Evolutionary conservation across 2,113 vertebrate genomes (phyloP).

Genomic region (Dermatemys mawii): DNA sequence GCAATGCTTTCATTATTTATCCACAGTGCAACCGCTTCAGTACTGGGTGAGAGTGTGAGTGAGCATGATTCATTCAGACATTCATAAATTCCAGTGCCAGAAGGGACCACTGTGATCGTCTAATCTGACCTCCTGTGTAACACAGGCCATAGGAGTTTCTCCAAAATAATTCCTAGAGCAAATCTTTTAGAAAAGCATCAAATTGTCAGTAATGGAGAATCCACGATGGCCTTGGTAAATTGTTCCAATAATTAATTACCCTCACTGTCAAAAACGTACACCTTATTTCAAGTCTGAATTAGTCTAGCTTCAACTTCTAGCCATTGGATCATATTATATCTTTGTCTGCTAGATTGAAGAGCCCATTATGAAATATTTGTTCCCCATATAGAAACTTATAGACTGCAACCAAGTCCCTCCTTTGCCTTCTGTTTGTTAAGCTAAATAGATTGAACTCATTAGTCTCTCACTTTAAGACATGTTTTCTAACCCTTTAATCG

Average conservation of each 20-base stretch:
- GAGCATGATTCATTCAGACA: not conserved
- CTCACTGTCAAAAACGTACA: not conserved
- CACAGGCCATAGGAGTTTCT: not conserved
- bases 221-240: not conserved
- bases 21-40: not conserved
- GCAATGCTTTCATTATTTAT: not conserved
- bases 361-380: not conserved
- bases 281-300: not conserved
- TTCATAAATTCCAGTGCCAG: not conserved
- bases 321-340: not conserved
- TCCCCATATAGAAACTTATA: not conserved
- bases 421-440: not conserved
- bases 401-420: too few relatives aligned
- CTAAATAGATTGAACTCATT: not conserved
- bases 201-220: not conserved
- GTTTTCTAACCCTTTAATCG: not conserved
- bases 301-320: not conserved
- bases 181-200: not conserved
- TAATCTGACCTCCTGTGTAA: not conserved
- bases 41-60: not conserved
- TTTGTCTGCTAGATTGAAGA: not conserved
- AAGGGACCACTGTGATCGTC: not conserved
- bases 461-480: not conserved
- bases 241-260: not conserved
- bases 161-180: not conserved